Base-by-base conservation (phyloP, 1,140 invertebrate genomes). In the Drosophila fuyamai region DNA sequence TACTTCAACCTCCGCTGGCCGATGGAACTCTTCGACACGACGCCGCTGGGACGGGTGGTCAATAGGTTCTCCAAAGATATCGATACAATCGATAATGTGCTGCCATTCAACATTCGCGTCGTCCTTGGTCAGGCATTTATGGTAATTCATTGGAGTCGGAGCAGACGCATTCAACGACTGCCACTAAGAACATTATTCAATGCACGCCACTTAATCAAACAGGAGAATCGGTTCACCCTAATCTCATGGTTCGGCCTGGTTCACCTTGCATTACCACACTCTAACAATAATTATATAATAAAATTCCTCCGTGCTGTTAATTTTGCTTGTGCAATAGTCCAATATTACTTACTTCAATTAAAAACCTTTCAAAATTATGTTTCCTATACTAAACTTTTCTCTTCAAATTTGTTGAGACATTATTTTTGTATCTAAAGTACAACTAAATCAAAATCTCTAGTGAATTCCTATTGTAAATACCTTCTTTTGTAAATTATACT, bases 61-160 rank as follows among this genome's bases (percentile, higher is more conserved):
- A 96, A 95, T 93, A 94, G 96, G 73, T 96, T 96, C 92, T 94
- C 95, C 63, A 96, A 96, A 94, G 96, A 97, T 92, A 93, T 96
- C 68, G 95, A 96, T 91, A 93, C 94, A 44, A 78, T 96, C 86
- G 96, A 96, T 93, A 95, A 94, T 91, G 54, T 81, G 12, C 56
- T 93, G 56, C 92, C 93, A 60, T 85, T 92, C 74, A 91, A 89
- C 79, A 74, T 94, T 46, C 90, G 93, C 78, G 91, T 88, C 61
- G 91, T 78, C 73, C 68, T 93, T 73, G 66, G 71, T 13, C 84
- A 92, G 77, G 66, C 74, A 53, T 91, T 90, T 60, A 79, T 90
- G 93, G 93, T 93, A 93, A 92, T 54, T 67, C 46, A 67, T 44
- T 43, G 41, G 12, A 38, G 16, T 36, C 36, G 38, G 10, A 29